Base-by-base conservation (phyloP, 2,797 vertebrate genomes). In the Malurus splendens region DNA sequence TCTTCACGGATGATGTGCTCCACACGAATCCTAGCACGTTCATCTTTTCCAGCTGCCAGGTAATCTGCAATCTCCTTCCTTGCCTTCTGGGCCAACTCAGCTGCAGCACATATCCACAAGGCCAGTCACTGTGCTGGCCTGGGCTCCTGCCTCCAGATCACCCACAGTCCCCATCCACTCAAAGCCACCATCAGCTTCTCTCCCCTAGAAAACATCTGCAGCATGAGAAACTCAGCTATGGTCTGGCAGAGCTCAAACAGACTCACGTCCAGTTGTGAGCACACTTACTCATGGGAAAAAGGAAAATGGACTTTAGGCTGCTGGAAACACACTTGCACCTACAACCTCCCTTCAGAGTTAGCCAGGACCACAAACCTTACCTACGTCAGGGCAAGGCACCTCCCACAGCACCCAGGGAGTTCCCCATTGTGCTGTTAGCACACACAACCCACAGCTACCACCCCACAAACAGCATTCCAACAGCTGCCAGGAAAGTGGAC, bases 1-100 rank as follows among this genome's bases (percentile, higher is more conserved):
- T 99, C 99, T 91, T 99, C 99, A 89, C 99, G 98, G 96, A 99
- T 99, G 76, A 99, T 99, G 96, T 99, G 99, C 90, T 99, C 99
- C 93, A 99, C 99, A 10, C 99, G 98, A 93, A 99, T 99, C 32
- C 99, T 97, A 20, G 99, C 99, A 70, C 99, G 97, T 87, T 99
- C 99, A 98, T 99, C 99, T 86, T 99, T 99, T 32, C 98, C 98
- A 0, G 98, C 96, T 19, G 99, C 98, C 93, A 99, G 94, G 91
- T 99, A 99, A 95, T 99, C 99, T 3, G 99, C 99, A 18, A 99
- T 99, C 97, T 99, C 99, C 91, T 99, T 99, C 78, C 99, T 97
- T 42, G 99, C 98, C 92, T 99, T 99, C 94, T 99, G 98, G 80
- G 99, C 99, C 67, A 99, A 93, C 96, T 99, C 99, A 57, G 98